Evolutionary conservation across 2,113 vertebrate genomes (phyloP).

Genomic region (Erpornis zantholeuca): DNA sequence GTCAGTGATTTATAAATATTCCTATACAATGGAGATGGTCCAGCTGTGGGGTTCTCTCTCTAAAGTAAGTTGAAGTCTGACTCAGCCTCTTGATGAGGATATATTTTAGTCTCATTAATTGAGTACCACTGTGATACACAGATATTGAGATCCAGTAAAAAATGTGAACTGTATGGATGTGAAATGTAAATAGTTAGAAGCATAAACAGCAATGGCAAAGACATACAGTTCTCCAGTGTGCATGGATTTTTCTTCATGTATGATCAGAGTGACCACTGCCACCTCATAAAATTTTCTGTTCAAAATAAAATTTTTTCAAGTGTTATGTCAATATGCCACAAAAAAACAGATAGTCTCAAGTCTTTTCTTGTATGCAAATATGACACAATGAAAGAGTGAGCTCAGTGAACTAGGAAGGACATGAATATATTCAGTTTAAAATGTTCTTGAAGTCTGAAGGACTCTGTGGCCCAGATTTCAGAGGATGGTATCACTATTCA

Average conservation of each 20-base stretch:
- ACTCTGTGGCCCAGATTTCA: not conserved
- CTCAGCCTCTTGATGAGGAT: not conserved
- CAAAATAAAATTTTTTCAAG: not conserved
- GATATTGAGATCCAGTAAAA: not conserved
- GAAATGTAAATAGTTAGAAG: not conserved
- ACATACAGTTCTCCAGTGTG: not conserved
- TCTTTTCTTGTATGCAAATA: not conserved
- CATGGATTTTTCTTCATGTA: not conserved
- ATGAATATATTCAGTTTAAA: not conserved
- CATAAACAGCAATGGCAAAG: not conserved
- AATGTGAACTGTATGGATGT: not conserved
- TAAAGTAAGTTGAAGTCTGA: not conserved
- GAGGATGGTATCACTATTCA: not conserved
- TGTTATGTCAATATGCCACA: not conserved
- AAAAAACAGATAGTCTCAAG: not conserved
- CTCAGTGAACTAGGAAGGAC: not conserved
- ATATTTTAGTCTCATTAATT: not conserved
- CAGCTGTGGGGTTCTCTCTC: not conserved
- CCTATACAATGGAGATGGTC: not conserved
- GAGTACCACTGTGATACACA: not conserved
- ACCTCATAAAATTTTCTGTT: not conserved
- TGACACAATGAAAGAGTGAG: not conserved
- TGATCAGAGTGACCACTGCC: not conserved
- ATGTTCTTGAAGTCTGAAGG: conserved; percentile 20
- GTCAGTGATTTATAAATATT: not conserved